Evolutionary conservation across 2,113 vertebrate species (phyloP), one percentile per base, ranked within the genome.

Genomic region (Nycticebus coucang): DNA sequence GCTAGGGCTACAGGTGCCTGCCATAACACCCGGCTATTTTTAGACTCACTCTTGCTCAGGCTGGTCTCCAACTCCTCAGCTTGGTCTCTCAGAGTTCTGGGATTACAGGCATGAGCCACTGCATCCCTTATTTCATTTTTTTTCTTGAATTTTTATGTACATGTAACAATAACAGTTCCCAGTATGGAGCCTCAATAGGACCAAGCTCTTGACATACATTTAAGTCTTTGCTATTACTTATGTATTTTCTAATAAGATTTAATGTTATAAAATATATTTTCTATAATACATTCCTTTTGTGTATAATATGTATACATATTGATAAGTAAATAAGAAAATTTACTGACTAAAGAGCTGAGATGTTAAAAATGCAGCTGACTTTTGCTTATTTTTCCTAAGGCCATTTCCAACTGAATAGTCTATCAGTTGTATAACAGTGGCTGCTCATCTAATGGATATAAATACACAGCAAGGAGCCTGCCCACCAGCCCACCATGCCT

Each of bases 201-300:
- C 41, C 26, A 80, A 84, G 37, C 60, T 95, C 17, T 72, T 77
- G 69, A 50, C 41, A 91, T 83, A 79, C 37, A 26, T n/a, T 79
- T 71, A 91, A 75, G 12, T 59, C 35, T 71, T 55, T 75, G 71
- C 55, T 94, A 50, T 55, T 87, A 53, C 66, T 59, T 37, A 72
- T 7, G 10, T 72, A 87, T 57, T 89, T 95, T 93, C 64, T 95
- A 94, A 74, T 92, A 90, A 92, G 89, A 94, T 85, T 64, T 79
- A 64, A 50, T 87, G 53, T 80, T 64, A 53, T 41, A 15, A 57
- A 90, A 78, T 41, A 13, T 55, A 53, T 53, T 88, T 91, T 69
- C n/a, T 64, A 7, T 19, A 35, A 37, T 33, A 24, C 33, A 15
- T 64, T 33, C n/a, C 64, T 30, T 5, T 37, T 66, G 14, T 59